Evolutionary conservation across 35 echinoderm and acorn worm genomes (phyloP), one percentile per base, ranked within the genome.

Genomic region (Heliocidaris tuberculata): DNA sequence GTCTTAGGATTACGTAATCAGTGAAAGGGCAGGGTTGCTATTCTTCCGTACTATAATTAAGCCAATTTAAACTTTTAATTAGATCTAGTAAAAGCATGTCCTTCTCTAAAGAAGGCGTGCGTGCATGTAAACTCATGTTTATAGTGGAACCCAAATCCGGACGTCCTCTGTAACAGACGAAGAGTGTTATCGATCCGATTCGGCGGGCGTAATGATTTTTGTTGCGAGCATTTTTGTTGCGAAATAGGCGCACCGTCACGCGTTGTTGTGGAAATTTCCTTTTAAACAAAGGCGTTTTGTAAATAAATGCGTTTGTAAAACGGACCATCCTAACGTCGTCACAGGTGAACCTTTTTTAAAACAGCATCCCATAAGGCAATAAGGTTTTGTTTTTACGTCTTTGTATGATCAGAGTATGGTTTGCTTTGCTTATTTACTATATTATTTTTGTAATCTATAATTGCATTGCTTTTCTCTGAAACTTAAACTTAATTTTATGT

Each of bases 1-100:
- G 65, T 78, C 65, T 78, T n/a, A 78, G 17, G 65, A 78, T 78
- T 78, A 78, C 65, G 65, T 78, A 78, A 78, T 78, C 65, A n/a
- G 65, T 27, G 15, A 70, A 24, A 78, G 65, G 65, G 7, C 65
- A n/a, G 65, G 27, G 65, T 27, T 78, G 65, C 7, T n/a, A 78
- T 78, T 78, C 65, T 78, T 78, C 65, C 27, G 4, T 78, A n/a
- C 65, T 78, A 42, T 42, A 78, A 78, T 78, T n/a, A 78, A 78
- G 17, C 65, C 65, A 78, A 78, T 78, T n/a, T 78, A 78, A 78
- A 78, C 65, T 78, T 78, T 24, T 78, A 78, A 78, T 78, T 78
- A 78, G 65, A 78, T 78, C 19, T 27, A 78, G 65, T 78, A 78
- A n/a, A 78, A 78, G 21, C 65, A 78, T n/a, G 65, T n/a, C 27